phyloP scores from a whole-genome alignment of 2,888 invertebrate genomes.

The Tachina lurida region DNA sequence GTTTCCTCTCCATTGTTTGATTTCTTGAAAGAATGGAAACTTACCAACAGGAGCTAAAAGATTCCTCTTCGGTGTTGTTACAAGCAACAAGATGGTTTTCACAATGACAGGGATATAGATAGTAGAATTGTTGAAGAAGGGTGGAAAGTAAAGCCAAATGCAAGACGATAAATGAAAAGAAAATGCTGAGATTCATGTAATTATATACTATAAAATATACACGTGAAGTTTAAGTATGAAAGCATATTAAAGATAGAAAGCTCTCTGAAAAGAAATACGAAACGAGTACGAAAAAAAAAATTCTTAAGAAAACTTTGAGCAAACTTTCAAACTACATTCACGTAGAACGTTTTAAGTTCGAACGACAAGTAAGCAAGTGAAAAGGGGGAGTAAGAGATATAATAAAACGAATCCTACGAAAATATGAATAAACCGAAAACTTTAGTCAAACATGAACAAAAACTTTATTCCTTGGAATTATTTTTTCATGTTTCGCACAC shows the following conservation, averaged over 20 bases:
- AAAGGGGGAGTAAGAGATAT: neutral
- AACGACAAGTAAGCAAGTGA: slow-evolving; percentile 16
- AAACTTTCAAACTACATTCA: slow-evolving; percentile 67
- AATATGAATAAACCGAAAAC: slow-evolving; percentile 63
- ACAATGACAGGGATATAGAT: slow-evolving; percentile 33
- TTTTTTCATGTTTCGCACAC: slow-evolving; percentile 31
- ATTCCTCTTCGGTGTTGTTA: slow-evolving; percentile 29
- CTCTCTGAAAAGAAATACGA: slow-evolving; percentile 20
- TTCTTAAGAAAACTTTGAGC: slow-evolving; percentile 60
- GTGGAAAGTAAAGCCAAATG: slow-evolving; percentile 17
- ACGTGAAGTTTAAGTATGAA: slow-evolving; percentile 60
- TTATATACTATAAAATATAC: slow-evolving; percentile 61
- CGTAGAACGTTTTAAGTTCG: slow-evolving; percentile 51
- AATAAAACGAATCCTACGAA: slow-evolving; percentile 48
- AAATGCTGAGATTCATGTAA: slow-evolving; percentile 60
- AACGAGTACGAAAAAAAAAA: slow-evolving; percentile 29
- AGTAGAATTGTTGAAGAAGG: neutral
- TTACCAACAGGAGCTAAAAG: slow-evolving; percentile 12
- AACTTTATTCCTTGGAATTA: slow-evolving; percentile 24
- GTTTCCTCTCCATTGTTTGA: slow-evolving; percentile 67
- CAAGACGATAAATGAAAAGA: slow-evolving; percentile 12
- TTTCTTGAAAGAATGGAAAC: slow-evolving; percentile 53
- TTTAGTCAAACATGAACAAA: slow-evolving; percentile 56
- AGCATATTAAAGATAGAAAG: slow-evolving; percentile 38
- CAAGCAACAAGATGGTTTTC: slow-evolving; percentile 25